Evolutionary conservation across 2,797 vertebrate genomes (phyloP), one percentile per base, ranked within the genome.

Genomic region (Eulemur mongoz): DNA sequence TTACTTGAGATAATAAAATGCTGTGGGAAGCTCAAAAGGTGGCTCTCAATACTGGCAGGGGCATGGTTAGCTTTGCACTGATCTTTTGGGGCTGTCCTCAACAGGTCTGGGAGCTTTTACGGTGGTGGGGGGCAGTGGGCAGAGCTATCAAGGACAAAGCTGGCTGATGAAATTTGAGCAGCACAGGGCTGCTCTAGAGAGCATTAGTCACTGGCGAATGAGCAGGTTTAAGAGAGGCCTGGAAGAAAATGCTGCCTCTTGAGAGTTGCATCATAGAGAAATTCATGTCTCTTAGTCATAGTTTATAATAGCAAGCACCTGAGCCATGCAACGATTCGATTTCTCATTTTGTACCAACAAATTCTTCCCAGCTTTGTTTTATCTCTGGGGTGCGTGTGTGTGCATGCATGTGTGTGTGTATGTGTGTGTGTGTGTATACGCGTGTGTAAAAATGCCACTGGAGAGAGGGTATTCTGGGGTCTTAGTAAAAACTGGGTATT

Each of bases 171-270:
- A 99, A 99, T 98, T 97, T 98, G 98, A 99, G 97, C 95, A 92
- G 96, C 86, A 57, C 93, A 85, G 96, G 73, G 98, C 98, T 27
- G 97, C 98, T 98, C 97, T 97, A 96, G 98, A 98, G 98, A 97
- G 98, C 98, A 97, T 98, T 99, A 98, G 98, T 99, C 98, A 98
- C 98, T 98, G 98, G 98, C 97, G 97, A 98, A 97, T 43, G 4
- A 97, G 96, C 97, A 30, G 84, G 94, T 98, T 98, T 97, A 97
- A 98, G 98, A 97, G 96, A 98, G 98, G 98, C 97, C 97, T 96
- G 97, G 97, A 97, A 97, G 98, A 98, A 98, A 98, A 98, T 40
- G 97, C 96, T 95, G 97, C 97, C 98, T 98, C 92, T 97, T 80
- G 98, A 96, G 98, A 94, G 98, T 98, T 98, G 98, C 98, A 98